Evolutionary conservation across 2,888 invertebrate genomes (phyloP), one percentile per base, ranked within the genome.

Genomic region (Mechanitis messenoides): DNA sequence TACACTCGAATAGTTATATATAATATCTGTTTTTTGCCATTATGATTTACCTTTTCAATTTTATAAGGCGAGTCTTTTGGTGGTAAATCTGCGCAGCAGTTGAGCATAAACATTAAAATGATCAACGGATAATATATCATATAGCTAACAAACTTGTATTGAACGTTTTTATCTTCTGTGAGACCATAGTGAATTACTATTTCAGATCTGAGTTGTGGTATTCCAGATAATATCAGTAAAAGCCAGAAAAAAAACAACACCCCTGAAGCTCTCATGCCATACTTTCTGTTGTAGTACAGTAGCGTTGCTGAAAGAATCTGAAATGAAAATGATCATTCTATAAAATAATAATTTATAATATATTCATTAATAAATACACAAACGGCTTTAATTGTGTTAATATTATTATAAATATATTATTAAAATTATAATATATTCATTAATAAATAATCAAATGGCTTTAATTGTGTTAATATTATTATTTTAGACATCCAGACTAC

Each of bases 191-290:
- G 83, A 33, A 82, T 79, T 9, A 80, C 64, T 1, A 91, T 86
- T 79, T 94, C 93, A 31, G 94, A 93, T 72, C 96, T 92, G 71
- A 95, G 94, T 69, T 95, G 94, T 1, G 96, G 91, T 63, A 94
- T 86, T 2, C 95, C 95, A 54, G 93, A 93, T 38, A 97, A 35
- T 0, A 92, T 88, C 60, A 96, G 81, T 0, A 97, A 77, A 33
- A 97, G 88, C 98, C 98, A 98, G 85, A 98, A 98, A 69, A 97
- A 85, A 85, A 97, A 98, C 63, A 97, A 90, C 58, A 96, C 92
- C 3, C 98, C 98, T 3, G 98, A 98, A 12, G 97, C 95, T 75
- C 95, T 92, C 75, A 97, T 92, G 28, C 98, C 98, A 87, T 93
- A 93, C 79, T 93, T 94, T 72, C 95, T 93, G 82, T 98, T 97